These are phyloP conservation scores for Tenebrosternarchus preto DNA, from an alignment of 2,113 vertebrate species.

Conservation along the genomic window DNA sequence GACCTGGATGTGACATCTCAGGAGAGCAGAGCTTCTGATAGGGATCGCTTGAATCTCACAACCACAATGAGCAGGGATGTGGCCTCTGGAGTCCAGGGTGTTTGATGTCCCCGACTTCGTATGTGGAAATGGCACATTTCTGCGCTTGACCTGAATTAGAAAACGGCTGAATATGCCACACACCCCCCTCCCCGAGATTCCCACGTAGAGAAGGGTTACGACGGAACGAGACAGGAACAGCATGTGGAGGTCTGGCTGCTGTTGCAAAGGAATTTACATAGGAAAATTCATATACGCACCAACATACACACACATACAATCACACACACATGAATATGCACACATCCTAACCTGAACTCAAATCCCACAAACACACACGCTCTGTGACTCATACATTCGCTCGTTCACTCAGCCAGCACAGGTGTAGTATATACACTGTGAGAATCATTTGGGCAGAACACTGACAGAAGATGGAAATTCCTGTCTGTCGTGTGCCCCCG, in stretches of 20 bases:
- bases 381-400: neutral
- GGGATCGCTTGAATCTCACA: neutral
- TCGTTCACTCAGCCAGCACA: neutral
- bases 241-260: too few species aligned
- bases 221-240: too few species aligned
- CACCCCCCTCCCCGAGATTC: neutral
- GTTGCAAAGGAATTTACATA: neutral
- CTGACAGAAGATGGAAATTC: constrained; percentile 13
- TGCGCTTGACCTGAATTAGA: neutral
- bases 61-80: neutral
- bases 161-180: too few species aligned
- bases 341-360: neutral
- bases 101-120: too few species aligned
- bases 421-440: neutral
- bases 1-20: neutral
- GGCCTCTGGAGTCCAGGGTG: neutral
- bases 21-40: constrained; percentile 2
- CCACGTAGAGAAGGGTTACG: neutral
- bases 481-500: neutral
- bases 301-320: neutral
- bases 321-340: neutral
- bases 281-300: neutral
- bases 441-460: neutral
- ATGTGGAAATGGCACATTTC: neutral
- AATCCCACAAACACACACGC: neutral